Evolutionary conservation across 2,113 vertebrate genomes (phyloP).

Genomic region (Sminthopsis crassicaudata): DNA sequence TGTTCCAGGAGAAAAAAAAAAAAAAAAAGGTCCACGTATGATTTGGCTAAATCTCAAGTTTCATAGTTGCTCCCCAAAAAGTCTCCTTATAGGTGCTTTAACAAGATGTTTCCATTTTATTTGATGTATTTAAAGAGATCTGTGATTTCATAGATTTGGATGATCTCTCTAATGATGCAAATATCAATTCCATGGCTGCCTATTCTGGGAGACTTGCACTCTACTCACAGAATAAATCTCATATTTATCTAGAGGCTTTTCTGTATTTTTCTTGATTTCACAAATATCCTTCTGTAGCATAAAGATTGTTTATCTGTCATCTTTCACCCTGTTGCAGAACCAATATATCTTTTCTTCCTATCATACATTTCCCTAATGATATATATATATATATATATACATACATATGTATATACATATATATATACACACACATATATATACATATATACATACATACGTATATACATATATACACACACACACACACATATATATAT

Average conservation of each 20-base stretch:
- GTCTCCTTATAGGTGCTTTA: background rate
- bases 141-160: background rate
- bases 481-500: too few relatives aligned
- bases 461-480: too few relatives aligned
- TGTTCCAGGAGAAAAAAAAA: background rate
- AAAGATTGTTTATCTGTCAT: background rate
- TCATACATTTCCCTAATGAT: background rate
- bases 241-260: background rate
- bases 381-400: too few relatives aligned
- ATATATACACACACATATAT: too few relatives aligned
- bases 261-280: background rate
- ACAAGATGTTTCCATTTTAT: background rate
- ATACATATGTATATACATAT: too few relatives aligned
- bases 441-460: too few relatives aligned
- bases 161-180: background rate
- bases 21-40: background rate
- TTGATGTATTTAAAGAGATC: background rate
- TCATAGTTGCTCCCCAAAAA: background rate
- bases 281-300: background rate
- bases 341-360: background rate
- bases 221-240: background rate
- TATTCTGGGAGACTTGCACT: background rate
- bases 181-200: background rate
- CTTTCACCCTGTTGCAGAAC: background rate
- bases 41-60: background rate